phyloP scores from a whole-genome alignment of 2,888 invertebrate species.

The Bombyx huttoni region DNA sequence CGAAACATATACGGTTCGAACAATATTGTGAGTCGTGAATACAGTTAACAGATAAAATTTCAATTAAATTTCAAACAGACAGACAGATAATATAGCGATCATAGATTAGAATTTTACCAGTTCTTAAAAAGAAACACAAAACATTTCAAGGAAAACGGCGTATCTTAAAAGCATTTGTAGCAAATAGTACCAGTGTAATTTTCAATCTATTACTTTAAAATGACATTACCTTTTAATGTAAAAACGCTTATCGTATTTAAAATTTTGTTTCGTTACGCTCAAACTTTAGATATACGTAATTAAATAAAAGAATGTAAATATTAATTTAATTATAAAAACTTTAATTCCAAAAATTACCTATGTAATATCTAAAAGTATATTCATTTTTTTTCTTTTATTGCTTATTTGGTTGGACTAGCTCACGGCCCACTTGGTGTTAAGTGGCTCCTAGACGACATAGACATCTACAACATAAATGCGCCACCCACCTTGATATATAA shows the following conservation, averaged over 20 bases:
- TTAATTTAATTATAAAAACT: neutral
- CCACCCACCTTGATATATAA: too few species aligned
- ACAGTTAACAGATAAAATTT: neutral
- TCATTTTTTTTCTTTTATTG: too few species aligned
- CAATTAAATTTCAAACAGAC: neutral
- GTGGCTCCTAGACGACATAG: too few species aligned
- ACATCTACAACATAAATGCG: too few species aligned
- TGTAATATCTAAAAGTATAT: too few species aligned
- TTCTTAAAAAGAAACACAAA: neutral
- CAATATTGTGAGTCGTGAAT: too few species aligned
- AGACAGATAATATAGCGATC: neutral
- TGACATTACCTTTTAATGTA: neutral
- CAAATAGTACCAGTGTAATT: neutral
- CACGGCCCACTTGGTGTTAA: too few species aligned
- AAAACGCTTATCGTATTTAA: neutral
- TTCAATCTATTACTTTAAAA: neutral
- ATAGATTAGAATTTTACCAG: neutral
- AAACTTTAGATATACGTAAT: too few species aligned
- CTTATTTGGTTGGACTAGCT: too few species aligned
- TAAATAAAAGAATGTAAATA: neutral
- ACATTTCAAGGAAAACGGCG: slow-evolving; percentile 2
- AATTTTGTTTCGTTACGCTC: neutral
- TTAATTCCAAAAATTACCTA: too few species aligned
- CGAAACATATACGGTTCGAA: too few species aligned
- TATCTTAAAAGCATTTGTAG: slow-evolving; percentile 3